Evolutionary conservation across 2,888 invertebrate genomes (phyloP).

Genomic region (Pandemis heparana): DNA sequence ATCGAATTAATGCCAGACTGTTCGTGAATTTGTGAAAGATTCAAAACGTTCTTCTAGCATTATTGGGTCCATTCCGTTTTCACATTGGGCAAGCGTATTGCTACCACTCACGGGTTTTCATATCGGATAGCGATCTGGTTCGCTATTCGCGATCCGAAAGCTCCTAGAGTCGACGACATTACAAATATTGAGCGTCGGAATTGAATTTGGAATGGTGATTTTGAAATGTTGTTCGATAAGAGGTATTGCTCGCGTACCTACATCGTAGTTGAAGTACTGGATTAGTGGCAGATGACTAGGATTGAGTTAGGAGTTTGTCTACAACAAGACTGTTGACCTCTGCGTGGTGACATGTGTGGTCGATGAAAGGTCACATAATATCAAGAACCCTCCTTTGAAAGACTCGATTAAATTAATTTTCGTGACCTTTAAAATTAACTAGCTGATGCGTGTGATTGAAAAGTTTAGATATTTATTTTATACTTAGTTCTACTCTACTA

Average conservation of each 20-base stretch:
- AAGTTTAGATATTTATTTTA: too few relatives aligned
- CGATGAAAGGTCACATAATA: not conserved
- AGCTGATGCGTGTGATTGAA: too few relatives aligned
- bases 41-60: conserved; percentile 28
- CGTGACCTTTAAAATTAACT: not conserved
- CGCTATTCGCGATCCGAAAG: conserved; percentile 45
- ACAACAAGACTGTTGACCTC: not conserved
- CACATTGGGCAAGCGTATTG: conserved; percentile 52
- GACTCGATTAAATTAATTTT: not conserved
- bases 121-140: conserved; percentile 59
- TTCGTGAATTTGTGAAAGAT: conserved; percentile 15
- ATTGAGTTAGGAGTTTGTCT: conserved; percentile 3
- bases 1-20: conserved; percentile 11
- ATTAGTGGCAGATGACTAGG: conserved; percentile 8
- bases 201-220: conserved; percentile 65
- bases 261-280: conserved; percentile 30
- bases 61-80: conserved; percentile 38
- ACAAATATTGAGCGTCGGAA: conserved; percentile 65
- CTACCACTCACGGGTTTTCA: conserved; percentile 62
- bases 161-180: conserved; percentile 53
- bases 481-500: too few relatives aligned
- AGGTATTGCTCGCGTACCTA: conserved; percentile 27
- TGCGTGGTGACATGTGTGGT: not conserved
- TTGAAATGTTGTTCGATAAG: conserved; percentile 51
- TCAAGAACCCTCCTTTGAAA: too few relatives aligned